Evolutionary conservation across 1,140 invertebrate genomes (phyloP).

Genomic region (Caenorhabditis latens): DNA sequence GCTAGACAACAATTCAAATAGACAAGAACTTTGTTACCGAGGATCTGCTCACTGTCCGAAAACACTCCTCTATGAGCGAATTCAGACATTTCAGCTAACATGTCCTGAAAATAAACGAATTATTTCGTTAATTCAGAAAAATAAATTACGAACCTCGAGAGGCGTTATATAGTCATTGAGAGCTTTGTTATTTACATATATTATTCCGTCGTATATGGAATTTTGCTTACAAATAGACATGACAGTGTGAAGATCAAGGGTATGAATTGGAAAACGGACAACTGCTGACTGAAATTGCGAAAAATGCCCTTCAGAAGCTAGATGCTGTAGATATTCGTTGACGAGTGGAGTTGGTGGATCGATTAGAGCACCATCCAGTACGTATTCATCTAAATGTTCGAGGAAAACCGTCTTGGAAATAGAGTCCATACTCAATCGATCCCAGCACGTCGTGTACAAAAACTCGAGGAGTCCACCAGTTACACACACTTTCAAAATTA

Average conservation of each 20-base stretch:
- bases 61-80: slow-evolving; percentile 76
- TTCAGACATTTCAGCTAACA: slow-evolving; percentile 72
- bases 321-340: slow-evolving; percentile 81
- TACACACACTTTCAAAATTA: slow-evolving; percentile 18
- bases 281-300: slow-evolving; percentile 86
- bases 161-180: slow-evolving; percentile 88
- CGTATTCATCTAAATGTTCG: slow-evolving; percentile 81
- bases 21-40: slow-evolving; percentile 91
- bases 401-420: slow-evolving; percentile 80
- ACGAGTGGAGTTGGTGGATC: slow-evolving; percentile 81
- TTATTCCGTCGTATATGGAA: slow-evolving; percentile 87
- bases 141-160: slow-evolving; percentile 82
- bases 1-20: slow-evolving; percentile 92
- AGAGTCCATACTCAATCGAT: slow-evolving; percentile 72
- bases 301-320: slow-evolving; percentile 78
- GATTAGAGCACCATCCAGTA: slow-evolving; percentile 80
- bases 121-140: not conserved
- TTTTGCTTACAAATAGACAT: slow-evolving; percentile 86
- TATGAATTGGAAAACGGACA: slow-evolving; percentile 86
- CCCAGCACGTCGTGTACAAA: slow-evolving; percentile 26
- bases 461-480: slow-evolving; percentile 13
- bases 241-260: slow-evolving; percentile 89
- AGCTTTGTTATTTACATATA: slow-evolving; percentile 89
- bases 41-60: slow-evolving; percentile 77
- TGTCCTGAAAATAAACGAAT: slow-evolving; percentile 66